A percentile compares a stretch with the other conserved stretches of the same genome.
Conservation (phyloP, 2,888 invertebrate species). For the Tanytarsus gracilentus region DNA sequence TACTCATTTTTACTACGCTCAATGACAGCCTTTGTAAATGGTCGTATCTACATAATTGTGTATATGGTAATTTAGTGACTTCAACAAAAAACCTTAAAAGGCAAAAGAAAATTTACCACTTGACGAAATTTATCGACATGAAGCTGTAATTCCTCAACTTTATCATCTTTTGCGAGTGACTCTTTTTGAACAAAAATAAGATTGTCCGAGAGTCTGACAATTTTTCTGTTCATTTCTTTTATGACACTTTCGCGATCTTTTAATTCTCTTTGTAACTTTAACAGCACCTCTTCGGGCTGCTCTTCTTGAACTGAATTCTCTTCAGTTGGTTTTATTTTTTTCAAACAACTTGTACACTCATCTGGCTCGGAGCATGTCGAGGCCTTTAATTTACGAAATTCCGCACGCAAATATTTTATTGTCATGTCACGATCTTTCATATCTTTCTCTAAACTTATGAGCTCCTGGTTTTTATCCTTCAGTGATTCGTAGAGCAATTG, state of each 20-base stretch:
- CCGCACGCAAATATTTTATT: slow-evolving; percentile 32
- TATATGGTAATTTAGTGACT: neutral
- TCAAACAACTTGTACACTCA: neutral
- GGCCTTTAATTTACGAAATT: slow-evolving; percentile 32
- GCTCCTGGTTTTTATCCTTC: slow-evolving; percentile 34
- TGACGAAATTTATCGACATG: slow-evolving; percentile 80
- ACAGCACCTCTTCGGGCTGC: slow-evolving; percentile 31
- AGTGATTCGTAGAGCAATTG: slow-evolving; percentile 33
- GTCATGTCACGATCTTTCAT: slow-evolving; percentile 33
- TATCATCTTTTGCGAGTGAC: slow-evolving; percentile 57
- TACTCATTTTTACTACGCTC: slow-evolving; percentile 45
- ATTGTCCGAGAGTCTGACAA: slow-evolving; percentile 36
- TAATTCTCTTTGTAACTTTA: slow-evolving; percentile 33
- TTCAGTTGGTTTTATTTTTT: slow-evolving; percentile 13
- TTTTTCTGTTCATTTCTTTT: slow-evolving; percentile 35
- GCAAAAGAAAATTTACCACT: slow-evolving; percentile 46
- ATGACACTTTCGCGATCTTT: slow-evolving; percentile 35
- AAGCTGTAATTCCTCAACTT: slow-evolving; percentile 68
- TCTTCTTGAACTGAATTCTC: slow-evolving; percentile 9
- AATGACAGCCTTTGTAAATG: slow-evolving; percentile 58
- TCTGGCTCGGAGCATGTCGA: neutral
- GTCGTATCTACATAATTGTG: slow-evolving; percentile 40
- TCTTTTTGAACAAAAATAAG: slow-evolving; percentile 35
- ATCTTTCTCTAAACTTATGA: slow-evolving; percentile 33
- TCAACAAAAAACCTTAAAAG: slow-evolving; percentile 16